Percentiles rank a stretch among this genome's conserved stretches.
Conservation (phyloP, 2,888 invertebrate species). For the Hypsopygia costalis region DNA sequence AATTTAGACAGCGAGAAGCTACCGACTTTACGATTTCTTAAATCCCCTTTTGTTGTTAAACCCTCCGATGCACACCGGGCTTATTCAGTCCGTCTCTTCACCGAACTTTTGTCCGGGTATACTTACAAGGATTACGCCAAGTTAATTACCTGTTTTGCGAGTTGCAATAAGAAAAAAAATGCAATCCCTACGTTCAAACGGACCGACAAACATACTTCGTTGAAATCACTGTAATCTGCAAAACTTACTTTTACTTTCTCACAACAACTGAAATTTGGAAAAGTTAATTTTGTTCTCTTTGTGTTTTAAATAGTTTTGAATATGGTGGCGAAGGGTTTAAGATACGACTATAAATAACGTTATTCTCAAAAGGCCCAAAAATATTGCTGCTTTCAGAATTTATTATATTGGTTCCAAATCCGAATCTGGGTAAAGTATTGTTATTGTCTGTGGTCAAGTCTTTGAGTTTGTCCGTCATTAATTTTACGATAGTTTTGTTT, state of each 20-base stretch:
- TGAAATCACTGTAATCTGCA: constrained; percentile 28
- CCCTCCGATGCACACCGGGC: constrained; percentile 59
- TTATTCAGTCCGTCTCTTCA: constrained; percentile 43
- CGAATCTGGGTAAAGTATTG: too few species aligned
- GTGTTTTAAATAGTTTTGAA: too few species aligned
- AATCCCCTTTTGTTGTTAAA: constrained; percentile 53
- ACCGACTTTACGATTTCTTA: constrained; percentile 75
- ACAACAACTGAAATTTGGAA: constrained; percentile 21
- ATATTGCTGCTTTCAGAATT: too few species aligned
- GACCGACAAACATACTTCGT: constrained; percentile 47
- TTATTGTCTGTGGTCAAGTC: too few species aligned
- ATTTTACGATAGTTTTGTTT: too few species aligned
- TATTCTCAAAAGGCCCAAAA: too few species aligned
- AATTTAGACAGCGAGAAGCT: constrained; percentile 69
- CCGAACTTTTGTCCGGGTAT: constrained; percentile 51
- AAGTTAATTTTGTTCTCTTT: background rate
- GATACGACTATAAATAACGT: too few species aligned
- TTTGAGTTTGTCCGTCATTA: too few species aligned
- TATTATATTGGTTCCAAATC: too few species aligned
- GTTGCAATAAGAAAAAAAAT: constrained; percentile 58
- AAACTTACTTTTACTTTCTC: constrained; percentile 20
- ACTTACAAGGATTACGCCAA: constrained; percentile 66
- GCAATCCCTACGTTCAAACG: constrained; percentile 41
- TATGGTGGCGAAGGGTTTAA: too few species aligned
- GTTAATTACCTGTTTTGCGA: constrained; percentile 74